Conservation (phyloP, 2,113 vertebrate genomes). For the Indicator indicator region DNA sequence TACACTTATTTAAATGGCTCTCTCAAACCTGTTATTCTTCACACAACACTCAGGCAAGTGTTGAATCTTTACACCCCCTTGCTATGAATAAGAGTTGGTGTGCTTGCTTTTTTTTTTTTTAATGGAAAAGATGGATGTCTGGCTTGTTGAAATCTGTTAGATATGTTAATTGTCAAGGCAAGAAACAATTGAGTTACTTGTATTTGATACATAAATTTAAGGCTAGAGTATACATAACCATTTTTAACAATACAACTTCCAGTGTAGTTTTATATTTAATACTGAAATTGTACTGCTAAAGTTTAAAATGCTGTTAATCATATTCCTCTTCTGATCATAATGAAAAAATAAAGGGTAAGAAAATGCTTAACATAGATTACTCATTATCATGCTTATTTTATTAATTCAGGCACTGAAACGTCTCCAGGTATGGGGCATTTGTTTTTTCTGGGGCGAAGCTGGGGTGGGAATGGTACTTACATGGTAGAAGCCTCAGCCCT, state of each 20-base stretch:
- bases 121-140: slow-evolving; percentile 73
- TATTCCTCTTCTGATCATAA: slow-evolving; percentile 73
- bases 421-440: background rate
- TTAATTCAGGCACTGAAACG: background rate
- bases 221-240: slow-evolving; percentile 70
- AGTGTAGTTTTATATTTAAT: slow-evolving; percentile 76
- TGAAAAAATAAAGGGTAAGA: slow-evolving; percentile 75
- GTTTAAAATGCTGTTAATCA: slow-evolving; percentile 73
- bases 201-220: slow-evolving; percentile 72
- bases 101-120: slow-evolving; percentile 67
- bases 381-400: slow-evolving; percentile 71
- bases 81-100: slow-evolving; percentile 64
- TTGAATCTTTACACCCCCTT: slow-evolving; percentile 57
- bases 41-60: slow-evolving; percentile 67
- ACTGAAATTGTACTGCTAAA: slow-evolving; percentile 74
- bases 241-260: slow-evolving; percentile 72
- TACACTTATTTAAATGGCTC: slow-evolving; percentile 51
- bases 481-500: background rate
- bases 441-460: background rate
- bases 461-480: background rate
- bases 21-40: slow-evolving; percentile 47
- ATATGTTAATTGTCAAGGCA: slow-evolving; percentile 69
- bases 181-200: slow-evolving; percentile 65
- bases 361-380: slow-evolving; percentile 71
- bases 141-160: slow-evolving; percentile 68